Percentiles rank a stretch among this genome's conserved stretches.
Evolutionary conservation across 2,113 vertebrate genomes (phyloP).

Genomic region (Varanus komodoensis): DNA sequence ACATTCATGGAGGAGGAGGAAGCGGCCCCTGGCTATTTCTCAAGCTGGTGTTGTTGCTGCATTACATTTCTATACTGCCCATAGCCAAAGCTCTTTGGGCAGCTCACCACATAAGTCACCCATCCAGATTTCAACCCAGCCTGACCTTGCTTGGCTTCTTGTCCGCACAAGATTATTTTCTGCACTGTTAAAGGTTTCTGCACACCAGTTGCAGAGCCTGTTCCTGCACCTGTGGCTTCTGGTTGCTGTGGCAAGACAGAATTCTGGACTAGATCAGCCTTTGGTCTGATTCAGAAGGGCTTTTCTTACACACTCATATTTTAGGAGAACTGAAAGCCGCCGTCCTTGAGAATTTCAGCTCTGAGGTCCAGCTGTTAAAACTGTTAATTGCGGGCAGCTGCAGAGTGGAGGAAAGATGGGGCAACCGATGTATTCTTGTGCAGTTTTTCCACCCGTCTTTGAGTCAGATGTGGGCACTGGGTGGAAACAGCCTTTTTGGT

Average conservation of each 20-base stretch:
- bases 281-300: not conserved
- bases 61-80: not conserved
- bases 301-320: not conserved
- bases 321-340: not conserved
- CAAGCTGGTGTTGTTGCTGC: not conserved
- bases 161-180: too few relatives aligned
- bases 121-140: too few relatives aligned
- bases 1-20: not conserved
- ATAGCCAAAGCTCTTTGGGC: too few relatives aligned
- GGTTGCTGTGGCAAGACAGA: too few relatives aligned
- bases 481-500: not conserved
- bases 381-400: not conserved
- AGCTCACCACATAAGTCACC: too few relatives aligned
- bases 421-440: not conserved
- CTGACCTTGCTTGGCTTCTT: too few relatives aligned
- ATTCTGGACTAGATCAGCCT: too few relatives aligned
- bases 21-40: not conserved
- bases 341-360: too few relatives aligned
- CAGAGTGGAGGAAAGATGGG: not conserved
- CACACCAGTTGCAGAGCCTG: too few relatives aligned
- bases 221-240: too few relatives aligned
- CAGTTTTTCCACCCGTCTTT: not conserved
- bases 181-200: not conserved
- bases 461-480: not conserved
- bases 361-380: not conserved